Conservation (phyloP, 2,113 vertebrate species). For the Festucalex cinctus region DNA sequence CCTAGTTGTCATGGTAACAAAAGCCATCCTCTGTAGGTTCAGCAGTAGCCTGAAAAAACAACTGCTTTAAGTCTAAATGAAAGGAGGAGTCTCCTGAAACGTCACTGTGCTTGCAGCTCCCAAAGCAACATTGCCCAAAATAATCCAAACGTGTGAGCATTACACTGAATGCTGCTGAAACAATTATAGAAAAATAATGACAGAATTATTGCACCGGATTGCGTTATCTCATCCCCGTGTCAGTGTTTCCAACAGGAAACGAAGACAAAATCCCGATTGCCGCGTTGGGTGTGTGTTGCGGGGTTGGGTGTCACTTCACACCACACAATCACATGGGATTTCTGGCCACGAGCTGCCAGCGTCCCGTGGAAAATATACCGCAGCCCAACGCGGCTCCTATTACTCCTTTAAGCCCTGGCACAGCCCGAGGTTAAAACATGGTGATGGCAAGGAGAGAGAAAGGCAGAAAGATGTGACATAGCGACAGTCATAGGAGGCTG, state of each 20-base stretch:
- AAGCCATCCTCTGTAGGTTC: not conserved
- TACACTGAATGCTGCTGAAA: not conserved
- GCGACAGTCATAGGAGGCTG: constrained; percentile 13
- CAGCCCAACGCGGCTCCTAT: constrained; percentile 40
- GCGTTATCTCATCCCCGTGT: constrained; percentile 4
- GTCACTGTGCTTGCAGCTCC: not conserved
- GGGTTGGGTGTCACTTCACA: constrained; percentile 56
- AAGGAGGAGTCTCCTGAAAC: not conserved
- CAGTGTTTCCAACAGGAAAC: constrained; percentile 14
- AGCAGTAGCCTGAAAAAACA: not conserved
- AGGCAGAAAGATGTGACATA: constrained; percentile 10
- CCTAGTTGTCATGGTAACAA: not conserved
- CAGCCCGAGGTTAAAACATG: constrained; percentile 30
- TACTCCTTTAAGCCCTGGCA: constrained; percentile 47
- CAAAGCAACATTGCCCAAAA: not conserved
- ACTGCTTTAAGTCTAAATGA: not conserved
- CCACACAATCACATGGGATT: constrained; percentile 49
- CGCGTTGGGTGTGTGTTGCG: not conserved
- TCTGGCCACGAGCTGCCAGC: constrained; percentile 41
- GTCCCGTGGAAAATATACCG: constrained; percentile 61
- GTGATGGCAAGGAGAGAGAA: not conserved
- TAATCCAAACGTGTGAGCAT: not conserved
- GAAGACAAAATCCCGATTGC: constrained; percentile 18
- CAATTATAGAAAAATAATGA: not conserved
- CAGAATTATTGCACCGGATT: constrained; percentile 5